phyloP scores from a whole-genome alignment of 2,113 vertebrate genomes.

The Oceanodroma tethys region DNA sequence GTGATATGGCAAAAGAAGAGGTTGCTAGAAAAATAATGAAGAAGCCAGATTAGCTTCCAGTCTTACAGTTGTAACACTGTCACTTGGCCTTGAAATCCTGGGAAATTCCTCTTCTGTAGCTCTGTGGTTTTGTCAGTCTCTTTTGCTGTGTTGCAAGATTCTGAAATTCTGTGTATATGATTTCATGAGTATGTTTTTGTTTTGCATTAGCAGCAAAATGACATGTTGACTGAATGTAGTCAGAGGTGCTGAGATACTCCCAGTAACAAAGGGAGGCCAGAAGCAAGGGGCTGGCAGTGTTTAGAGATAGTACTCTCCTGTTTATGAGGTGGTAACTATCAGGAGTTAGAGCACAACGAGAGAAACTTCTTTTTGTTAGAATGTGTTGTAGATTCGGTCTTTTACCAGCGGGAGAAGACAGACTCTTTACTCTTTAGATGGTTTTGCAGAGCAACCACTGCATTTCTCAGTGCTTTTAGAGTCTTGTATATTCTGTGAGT shows the following conservation, averaged over 20 bases:
- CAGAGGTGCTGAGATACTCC: not conserved
- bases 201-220: not conserved
- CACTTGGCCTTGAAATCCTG: not conserved
- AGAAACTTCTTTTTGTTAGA: not conserved
- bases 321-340: not conserved
- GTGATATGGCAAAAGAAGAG: not conserved
- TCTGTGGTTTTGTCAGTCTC: not conserved
- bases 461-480: not conserved
- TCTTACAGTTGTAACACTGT: not conserved
- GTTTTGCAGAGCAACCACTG: not conserved
- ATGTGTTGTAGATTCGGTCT: not conserved
- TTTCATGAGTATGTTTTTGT: not conserved
- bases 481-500: no score
- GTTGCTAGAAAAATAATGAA: not conserved
- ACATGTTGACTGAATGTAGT: not conserved
- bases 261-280: not conserved
- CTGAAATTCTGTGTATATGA: not conserved
- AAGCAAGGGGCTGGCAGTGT: not conserved
- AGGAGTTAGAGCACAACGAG: not conserved
- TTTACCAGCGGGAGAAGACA: rapidly evolving
- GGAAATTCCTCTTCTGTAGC: not conserved
- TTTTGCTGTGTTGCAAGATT: not conserved
- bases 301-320: not conserved
- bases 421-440: not conserved
- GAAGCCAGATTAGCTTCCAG: not conserved